phyloP scores from a whole-genome alignment of 2,888 invertebrate species.

The Selenia dentaria region DNA sequence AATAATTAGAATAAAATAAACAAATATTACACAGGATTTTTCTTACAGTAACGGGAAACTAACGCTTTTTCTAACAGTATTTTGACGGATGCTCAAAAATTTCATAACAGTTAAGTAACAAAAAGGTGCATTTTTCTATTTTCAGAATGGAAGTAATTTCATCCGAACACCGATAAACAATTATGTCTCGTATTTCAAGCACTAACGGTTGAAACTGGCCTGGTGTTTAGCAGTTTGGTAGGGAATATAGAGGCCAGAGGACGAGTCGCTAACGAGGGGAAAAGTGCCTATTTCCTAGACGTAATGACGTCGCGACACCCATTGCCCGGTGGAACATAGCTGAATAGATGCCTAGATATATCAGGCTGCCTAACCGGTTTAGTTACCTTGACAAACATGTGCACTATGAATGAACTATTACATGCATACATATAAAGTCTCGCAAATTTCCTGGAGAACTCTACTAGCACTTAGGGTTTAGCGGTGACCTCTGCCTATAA shows the following conservation, averaged over 20 bases:
- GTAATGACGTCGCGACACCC: conserved; percentile 77
- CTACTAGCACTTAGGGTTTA: too few species aligned
- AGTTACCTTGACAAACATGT: background rate
- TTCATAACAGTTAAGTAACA: conserved; percentile 7
- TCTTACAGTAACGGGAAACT: too few species aligned
- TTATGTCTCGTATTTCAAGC: conserved; percentile 7
- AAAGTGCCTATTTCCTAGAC: conserved; percentile 83
- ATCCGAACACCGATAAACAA: background rate
- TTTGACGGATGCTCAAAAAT: background rate
- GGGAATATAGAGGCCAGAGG: conserved; percentile 52
- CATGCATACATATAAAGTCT: too few species aligned
- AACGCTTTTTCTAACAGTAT: too few species aligned
- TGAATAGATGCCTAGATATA: conserved; percentile 39
- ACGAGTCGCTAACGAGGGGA: conserved; percentile 79
- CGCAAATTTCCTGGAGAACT: too few species aligned
- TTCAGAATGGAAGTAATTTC: background rate
- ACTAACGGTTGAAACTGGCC: conserved; percentile 24
- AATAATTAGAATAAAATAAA: too few species aligned
- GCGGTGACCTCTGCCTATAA: too few species aligned
- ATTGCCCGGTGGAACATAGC: conserved; percentile 47
- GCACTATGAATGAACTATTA: too few species aligned
- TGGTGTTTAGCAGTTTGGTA: conserved; percentile 38
- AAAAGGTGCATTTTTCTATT: conserved; percentile 5
- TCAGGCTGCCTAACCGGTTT: background rate
- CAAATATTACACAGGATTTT: too few species aligned